Evolutionary conservation across 2,888 invertebrate genomes (phyloP), one percentile per base, ranked within the genome.

Genomic region (Drosophila longiperda): DNA sequence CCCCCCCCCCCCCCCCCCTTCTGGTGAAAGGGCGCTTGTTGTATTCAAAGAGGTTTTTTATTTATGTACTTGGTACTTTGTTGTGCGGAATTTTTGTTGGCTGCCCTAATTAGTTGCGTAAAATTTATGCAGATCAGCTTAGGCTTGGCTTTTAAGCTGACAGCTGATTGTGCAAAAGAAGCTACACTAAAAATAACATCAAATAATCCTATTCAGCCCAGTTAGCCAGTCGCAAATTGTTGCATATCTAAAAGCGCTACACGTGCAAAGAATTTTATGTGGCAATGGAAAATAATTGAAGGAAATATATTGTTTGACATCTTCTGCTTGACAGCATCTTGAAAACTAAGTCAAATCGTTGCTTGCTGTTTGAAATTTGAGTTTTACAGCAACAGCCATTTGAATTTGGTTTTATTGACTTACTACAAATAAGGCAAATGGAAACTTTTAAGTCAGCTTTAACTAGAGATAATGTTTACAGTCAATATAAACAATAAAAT

Each of bases 111-210:
- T 85, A 89, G 86, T 76, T 79, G 83, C 79, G 76, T 76, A 68
- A 77, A 76, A 85, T 89, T 89, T 89, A 85, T 85, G 86, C 73
- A 87, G 75, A 87, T 79, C 87, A 75, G 82, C 66, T 62, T 66
- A 55, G 74, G 8, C 67, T 63, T 58, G 29, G 48, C 62, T 42
- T 40, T 53, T 59, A 67, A 80, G 76, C 68, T 42, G 71, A 58
- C 80, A 65, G 66, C 54, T n/a, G 45, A 63, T 78, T 62, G 61
- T 29, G 59, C 57, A 48, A 40, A 67, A 72, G 71, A 62, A 63
- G 59, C 29, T 62, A 42, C 23, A n/a, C n/a, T 9, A 58, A 34
- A 62, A 61, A 61, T 42, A 38, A 42, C 23, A 17, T 20, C 55
- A 79, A 64, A 55, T 54, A 62, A 72, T 48, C 34, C 33, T 3